A percentile compares a stretch with the other conserved stretches of the same genome.
Conservation (phyloP, 1,140 invertebrate genomes). For the Drosophila albomicans region DNA sequence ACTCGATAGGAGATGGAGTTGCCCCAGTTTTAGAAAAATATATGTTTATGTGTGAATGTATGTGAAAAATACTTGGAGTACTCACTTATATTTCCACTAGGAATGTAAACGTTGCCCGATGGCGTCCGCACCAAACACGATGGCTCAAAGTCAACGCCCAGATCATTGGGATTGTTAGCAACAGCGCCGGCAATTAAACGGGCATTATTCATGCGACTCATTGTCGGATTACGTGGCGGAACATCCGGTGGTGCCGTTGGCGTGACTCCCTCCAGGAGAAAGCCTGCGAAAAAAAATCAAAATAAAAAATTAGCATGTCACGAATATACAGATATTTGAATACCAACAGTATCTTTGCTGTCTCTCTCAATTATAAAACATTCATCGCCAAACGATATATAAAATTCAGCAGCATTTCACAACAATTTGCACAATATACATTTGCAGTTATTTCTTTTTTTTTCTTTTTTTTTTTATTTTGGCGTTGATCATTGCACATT, state of each 20-base stretch:
- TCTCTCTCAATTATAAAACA: conserved; percentile 27
- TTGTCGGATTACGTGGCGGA: conserved; percentile 94
- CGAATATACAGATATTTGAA: background rate
- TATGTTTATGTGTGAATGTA: too few relatives aligned
- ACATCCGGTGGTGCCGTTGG: conserved; percentile 93
- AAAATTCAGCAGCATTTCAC: conserved; percentile 17
- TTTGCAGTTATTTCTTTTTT: background rate
- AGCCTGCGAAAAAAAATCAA: conserved; percentile 87
- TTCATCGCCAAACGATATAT: conserved; percentile 15
- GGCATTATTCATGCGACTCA: conserved; percentile 93
- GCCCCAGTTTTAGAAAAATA: conserved; percentile 11
- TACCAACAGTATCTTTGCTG: background rate
- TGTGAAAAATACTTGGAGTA: conserved; percentile 43
- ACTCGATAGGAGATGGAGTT: background rate
- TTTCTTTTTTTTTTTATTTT: background rate
- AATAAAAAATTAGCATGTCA: conserved; percentile 3
- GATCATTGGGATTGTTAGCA: conserved; percentile 89
- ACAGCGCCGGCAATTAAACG: conserved; percentile 88
- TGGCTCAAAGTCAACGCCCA: conserved; percentile 93
- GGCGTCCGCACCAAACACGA: conserved; percentile 95
- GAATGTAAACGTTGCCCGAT: conserved; percentile 96
- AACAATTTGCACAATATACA: conserved; percentile 7
- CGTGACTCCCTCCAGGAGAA: conserved; percentile 92
- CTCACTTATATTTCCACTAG: conserved; percentile 90
- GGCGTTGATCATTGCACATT: conserved; percentile 30